Percentiles rank a stretch among this genome's conserved stretches.
Evolutionary conservation across 1,140 invertebrate genomes (phyloP).

Genomic region (Rhagoletis zephyria): DNA sequence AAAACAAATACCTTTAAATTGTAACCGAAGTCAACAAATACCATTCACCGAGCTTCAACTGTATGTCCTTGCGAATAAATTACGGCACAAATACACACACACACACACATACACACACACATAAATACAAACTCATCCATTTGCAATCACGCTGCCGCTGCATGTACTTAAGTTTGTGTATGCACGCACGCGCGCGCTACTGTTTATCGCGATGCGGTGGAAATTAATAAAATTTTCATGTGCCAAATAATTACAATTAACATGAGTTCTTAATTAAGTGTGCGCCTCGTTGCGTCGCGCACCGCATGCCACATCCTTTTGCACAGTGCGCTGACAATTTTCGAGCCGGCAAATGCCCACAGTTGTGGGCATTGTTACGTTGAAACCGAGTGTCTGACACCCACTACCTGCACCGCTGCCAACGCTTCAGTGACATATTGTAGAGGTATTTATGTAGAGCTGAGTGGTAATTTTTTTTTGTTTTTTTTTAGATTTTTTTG

Average conservation of each 20-base stretch:
- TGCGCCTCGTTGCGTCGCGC: constrained; percentile 41
- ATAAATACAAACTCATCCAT: neutral
- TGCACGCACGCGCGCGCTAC: too few species aligned
- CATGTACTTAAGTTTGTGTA: too few species aligned
- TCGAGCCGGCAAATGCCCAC: neutral
- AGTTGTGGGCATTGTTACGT: neutral
- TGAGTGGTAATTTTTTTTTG: neutral
- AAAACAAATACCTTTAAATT: too few species aligned
- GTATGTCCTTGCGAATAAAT: neutral
- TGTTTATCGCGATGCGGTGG: neutral
- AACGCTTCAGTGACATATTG: neutral
- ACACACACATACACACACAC: neutral
- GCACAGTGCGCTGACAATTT: constrained; percentile 3
- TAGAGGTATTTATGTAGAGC: neutral
- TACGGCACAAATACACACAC: neutral
- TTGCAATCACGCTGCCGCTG: neutral
- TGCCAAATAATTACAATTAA: constrained; percentile 73
- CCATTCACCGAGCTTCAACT: neutral
- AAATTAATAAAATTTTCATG: constrained; percentile 74
- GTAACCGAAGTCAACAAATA: too few species aligned
- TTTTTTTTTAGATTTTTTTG: constrained; percentile 25
- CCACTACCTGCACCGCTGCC: constrained; percentile 7
- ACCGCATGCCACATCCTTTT: constrained; percentile 18
- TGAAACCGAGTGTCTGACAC: neutral
- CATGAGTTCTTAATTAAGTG: constrained; percentile 73